Evolutionary conservation across 2,888 invertebrate genomes (phyloP).

Genomic region (Trachelus tabidus): DNA sequence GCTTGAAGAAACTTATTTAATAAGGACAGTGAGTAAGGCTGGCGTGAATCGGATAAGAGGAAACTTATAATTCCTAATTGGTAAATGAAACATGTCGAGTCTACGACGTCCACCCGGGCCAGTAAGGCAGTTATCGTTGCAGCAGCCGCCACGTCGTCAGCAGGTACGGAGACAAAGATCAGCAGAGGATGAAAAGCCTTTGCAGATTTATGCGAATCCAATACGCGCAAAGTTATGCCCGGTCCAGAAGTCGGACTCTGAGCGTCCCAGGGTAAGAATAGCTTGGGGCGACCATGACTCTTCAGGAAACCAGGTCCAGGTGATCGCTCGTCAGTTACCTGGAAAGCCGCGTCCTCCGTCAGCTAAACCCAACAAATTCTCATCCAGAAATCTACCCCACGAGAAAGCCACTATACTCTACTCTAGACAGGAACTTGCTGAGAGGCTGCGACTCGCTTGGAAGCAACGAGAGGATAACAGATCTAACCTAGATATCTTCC

Average conservation of each 20-base stretch:
- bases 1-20: neutral
- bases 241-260: slow-evolving; percentile 24
- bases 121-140: slow-evolving; percentile 57
- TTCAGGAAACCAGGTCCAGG: slow-evolving; percentile 42
- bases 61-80: neutral
- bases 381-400: slow-evolving; percentile 14
- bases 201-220: slow-evolving; percentile 40
- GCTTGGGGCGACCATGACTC: slow-evolving; percentile 51
- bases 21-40: neutral
- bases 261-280: slow-evolving; percentile 52
- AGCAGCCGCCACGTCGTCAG: slow-evolving; percentile 49
- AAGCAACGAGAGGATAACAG: slow-evolving; percentile 68
- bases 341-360: slow-evolving; percentile 40
- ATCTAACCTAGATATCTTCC: slow-evolving; percentile 72
- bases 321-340: slow-evolving; percentile 57
- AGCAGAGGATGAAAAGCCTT: slow-evolving; percentile 51
- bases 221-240: slow-evolving; percentile 17
- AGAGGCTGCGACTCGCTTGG: slow-evolving; percentile 68
- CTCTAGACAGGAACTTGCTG: slow-evolving; percentile 67
- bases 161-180: slow-evolving; percentile 57
- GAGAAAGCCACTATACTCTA: slow-evolving; percentile 58
- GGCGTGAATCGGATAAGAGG: neutral
- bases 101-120: slow-evolving; percentile 43
- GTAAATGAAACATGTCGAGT: slow-evolving; percentile 12
- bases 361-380: slow-evolving; percentile 15